These are phyloP conservation scores for Pseudobourletiella spinata DNA, from an alignment of 1,140 invertebrate species.

Conservation along the genomic window DNA sequence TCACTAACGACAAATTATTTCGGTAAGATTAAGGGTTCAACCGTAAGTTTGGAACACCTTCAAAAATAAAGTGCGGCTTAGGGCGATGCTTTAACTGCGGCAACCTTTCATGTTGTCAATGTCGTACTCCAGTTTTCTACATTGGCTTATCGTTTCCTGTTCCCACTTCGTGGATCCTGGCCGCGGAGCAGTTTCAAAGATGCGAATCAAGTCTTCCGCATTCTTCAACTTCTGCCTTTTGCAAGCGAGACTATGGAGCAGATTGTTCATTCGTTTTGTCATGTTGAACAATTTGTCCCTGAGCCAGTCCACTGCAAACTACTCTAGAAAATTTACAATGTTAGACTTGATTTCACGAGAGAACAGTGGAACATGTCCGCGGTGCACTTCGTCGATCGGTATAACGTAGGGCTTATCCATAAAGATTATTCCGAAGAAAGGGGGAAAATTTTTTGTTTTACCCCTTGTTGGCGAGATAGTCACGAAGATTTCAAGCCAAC, in stretches of 20 bases:
- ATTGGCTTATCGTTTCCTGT: not conserved
- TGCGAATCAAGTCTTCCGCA: constrained; percentile 12
- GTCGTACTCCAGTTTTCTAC: constrained; percentile 2
- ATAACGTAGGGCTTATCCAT: too few species aligned
- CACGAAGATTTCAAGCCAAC: too few species aligned
- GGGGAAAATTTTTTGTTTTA: too few species aligned
- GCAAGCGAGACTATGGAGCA: constrained; percentile 10
- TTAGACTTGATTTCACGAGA: not conserved
- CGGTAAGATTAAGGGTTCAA: too few species aligned
- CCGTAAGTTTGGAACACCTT: too few species aligned
- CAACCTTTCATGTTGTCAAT: constrained; percentile 21
- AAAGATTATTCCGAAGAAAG: too few species aligned
- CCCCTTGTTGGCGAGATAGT: too few species aligned
- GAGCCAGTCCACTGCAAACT: constrained; percentile 21
- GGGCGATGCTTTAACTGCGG: too few species aligned
- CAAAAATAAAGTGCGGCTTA: too few species aligned
- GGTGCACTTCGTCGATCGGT: too few species aligned
- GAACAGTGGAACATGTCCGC: not conserved
- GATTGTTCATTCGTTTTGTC: constrained; percentile 8
- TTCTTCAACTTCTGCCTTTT: constrained; percentile 22
- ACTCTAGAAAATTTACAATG: constrained; percentile 1
- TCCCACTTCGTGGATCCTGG: constrained; percentile 26
- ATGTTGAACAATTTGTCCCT: constrained; percentile 21
- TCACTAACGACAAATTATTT: constrained; percentile 10
- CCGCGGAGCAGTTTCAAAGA: constrained; percentile 24